A percentile compares a stretch with the other conserved stretches of the same genome.
phyloP scores from a whole-genome alignment of 2,888 invertebrate species.

The Gymnocheta viridis region DNA sequence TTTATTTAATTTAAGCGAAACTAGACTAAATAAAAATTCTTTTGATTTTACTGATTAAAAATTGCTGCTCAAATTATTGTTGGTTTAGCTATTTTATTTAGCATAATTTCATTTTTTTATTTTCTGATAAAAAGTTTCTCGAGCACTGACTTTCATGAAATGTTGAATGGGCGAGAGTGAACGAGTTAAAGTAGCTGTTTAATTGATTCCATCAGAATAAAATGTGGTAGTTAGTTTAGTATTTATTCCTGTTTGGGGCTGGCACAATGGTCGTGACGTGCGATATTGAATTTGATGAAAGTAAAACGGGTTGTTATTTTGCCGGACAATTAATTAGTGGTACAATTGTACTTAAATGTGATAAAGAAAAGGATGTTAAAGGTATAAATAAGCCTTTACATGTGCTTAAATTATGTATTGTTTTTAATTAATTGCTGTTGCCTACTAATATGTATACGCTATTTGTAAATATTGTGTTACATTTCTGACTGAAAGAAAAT shows the following conservation, averaged over 20 bases:
- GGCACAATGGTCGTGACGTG: conserved; percentile 79
- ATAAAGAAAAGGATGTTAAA: conserved; percentile 78
- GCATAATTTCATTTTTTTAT: conserved; percentile 2
- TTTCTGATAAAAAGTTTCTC: conserved; percentile 19
- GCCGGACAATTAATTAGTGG: conserved; percentile 80
- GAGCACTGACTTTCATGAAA: neutral
- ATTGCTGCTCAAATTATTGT: conserved; percentile 16
- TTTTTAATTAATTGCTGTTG: too few relatives aligned
- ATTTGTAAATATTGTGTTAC: neutral
- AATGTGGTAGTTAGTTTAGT: conserved; percentile 36
- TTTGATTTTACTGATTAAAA: conserved; percentile 36
- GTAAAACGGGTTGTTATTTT: conserved; percentile 78
- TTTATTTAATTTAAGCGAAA: too few relatives aligned
- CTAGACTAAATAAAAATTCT: neutral
- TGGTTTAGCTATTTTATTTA: neutral
- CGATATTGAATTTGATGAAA: conserved; percentile 80
- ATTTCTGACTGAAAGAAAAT: too few relatives aligned
- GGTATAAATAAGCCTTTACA: conserved; percentile 75
- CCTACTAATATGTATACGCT: too few relatives aligned
- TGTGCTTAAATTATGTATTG: too few relatives aligned
- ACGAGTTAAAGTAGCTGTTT: neutral
- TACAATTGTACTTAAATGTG: conserved; percentile 74
- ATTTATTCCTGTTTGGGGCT: neutral
- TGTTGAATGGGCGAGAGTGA: conserved; percentile 21
- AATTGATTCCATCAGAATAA: conserved; percentile 24